Conservation (phyloP, 2,888 invertebrate species). For the Orthonychiurus folsomi region DNA sequence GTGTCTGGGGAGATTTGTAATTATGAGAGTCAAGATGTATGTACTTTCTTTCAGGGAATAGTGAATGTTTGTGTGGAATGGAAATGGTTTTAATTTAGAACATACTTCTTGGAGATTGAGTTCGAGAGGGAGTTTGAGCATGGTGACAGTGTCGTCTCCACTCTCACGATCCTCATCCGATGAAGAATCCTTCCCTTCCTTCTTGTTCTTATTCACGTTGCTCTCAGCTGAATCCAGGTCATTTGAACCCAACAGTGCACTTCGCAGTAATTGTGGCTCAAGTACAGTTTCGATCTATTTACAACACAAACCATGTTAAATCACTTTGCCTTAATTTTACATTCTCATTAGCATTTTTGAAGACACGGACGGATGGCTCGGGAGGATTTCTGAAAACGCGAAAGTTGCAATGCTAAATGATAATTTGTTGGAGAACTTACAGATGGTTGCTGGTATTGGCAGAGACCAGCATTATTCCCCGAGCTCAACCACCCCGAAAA, state of each 20-base stretch:
- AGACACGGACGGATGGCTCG: too few relatives aligned
- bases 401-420: too few relatives aligned
- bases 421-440: too few relatives aligned
- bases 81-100: background rate
- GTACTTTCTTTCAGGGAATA: too few relatives aligned
- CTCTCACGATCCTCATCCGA: slow-evolving; percentile 13
- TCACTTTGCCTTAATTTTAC: too few relatives aligned
- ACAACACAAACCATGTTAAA: slow-evolving; percentile 11
- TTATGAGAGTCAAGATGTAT: too few relatives aligned
- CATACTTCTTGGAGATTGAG: slow-evolving; percentile 39
- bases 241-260: slow-evolving; percentile 18
- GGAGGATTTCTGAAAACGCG: too few relatives aligned
- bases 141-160: slow-evolving; percentile 32
- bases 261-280: slow-evolving; percentile 19
- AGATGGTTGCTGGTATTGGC: slow-evolving; percentile 23
- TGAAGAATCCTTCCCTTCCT: slow-evolving; percentile 18
- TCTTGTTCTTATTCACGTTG: slow-evolving; percentile 22
- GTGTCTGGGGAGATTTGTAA: too few relatives aligned
- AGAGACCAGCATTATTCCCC: slow-evolving; percentile 5
- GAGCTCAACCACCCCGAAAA: slow-evolving; percentile 39
- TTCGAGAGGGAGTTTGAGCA: slow-evolving; percentile 39
- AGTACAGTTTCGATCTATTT: slow-evolving; percentile 19
- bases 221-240: slow-evolving; percentile 39
- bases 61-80: too few relatives aligned
- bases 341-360: too few relatives aligned